These are phyloP conservation scores for Tyria jacobaeae DNA, from an alignment of 2,888 invertebrate genomes.

Conservation along the genomic window DNA sequence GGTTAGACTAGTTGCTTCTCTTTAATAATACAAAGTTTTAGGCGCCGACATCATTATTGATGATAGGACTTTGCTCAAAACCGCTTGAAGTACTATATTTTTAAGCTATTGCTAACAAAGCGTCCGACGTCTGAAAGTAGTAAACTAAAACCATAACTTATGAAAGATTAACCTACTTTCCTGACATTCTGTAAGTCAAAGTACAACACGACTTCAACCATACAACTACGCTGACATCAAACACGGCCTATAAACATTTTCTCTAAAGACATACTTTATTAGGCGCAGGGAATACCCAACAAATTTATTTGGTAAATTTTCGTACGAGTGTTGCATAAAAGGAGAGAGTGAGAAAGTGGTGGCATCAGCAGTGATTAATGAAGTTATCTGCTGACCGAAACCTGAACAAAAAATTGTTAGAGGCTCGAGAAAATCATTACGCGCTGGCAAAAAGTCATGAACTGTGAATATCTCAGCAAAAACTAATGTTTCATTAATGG, in stretches of 20 bases:
- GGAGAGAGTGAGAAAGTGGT: slow-evolving; percentile 22
- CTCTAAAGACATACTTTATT: slow-evolving; percentile 34
- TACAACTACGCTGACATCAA: slow-evolving; percentile 45
- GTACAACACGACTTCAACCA: too few relatives aligned
- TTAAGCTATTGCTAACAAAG: slow-evolving; percentile 40
- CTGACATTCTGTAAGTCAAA: slow-evolving; percentile 44
- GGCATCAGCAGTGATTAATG: slow-evolving; percentile 52
- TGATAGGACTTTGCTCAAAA: slow-evolving; percentile 26
- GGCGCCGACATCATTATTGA: slow-evolving; percentile 54
- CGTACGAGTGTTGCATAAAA: slow-evolving; percentile 25
- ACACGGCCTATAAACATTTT: slow-evolving; percentile 42
- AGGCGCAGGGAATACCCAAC: slow-evolving; percentile 34
- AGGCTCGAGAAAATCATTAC: slow-evolving; percentile 56
- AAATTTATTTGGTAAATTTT: slow-evolving; percentile 22
- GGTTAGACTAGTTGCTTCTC: slow-evolving; percentile 56
- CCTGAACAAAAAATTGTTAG: slow-evolving; percentile 45
- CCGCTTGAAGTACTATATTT: slow-evolving; percentile 30
- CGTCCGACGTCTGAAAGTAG: slow-evolving; percentile 37
- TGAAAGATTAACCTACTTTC: slow-evolving; percentile 50
- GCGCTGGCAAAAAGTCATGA: slow-evolving; percentile 57
- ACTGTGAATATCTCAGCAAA: slow-evolving; percentile 33
- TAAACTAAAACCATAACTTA: slow-evolving; percentile 44
- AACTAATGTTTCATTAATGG: slow-evolving; percentile 50
- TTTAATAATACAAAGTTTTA: slow-evolving; percentile 48
- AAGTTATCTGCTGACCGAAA: slow-evolving; percentile 46